These are phyloP conservation scores for Notarius lentiginosus DNA, from an alignment of 2,113 vertebrate species.

Conservation along the genomic window DNA sequence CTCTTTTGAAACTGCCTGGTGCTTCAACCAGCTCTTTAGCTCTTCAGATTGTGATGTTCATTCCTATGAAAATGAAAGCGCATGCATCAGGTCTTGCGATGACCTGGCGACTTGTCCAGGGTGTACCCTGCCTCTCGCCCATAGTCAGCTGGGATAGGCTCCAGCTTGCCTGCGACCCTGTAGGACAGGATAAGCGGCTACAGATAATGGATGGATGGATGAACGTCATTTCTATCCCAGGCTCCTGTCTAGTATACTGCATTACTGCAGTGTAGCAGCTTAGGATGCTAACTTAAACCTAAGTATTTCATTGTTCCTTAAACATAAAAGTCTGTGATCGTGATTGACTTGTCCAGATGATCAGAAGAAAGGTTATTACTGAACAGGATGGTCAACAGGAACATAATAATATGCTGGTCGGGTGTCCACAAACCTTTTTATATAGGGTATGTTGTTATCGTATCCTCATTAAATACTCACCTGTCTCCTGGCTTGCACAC, in stretches of 20 bases:
- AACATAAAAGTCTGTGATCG: not conserved
- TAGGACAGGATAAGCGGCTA: too few species aligned
- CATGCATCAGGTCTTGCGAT: too few species aligned
- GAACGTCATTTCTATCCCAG: not conserved
- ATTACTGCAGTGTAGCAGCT: not conserved
- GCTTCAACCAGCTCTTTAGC: too few species aligned
- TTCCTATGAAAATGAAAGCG: too few species aligned
- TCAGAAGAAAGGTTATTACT: not conserved
- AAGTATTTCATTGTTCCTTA: not conserved
- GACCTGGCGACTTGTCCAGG: too few species aligned
- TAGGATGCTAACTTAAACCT: not conserved
- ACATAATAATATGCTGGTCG: not conserved
- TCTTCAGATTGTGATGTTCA: too few species aligned
- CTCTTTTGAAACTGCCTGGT: too few species aligned
- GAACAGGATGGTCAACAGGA: not conserved
- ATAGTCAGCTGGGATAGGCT: too few species aligned
- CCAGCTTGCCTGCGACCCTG: too few species aligned
- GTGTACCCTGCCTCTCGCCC: too few species aligned
- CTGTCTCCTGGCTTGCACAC: not conserved
- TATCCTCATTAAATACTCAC: not conserved
- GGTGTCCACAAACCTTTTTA: not conserved
- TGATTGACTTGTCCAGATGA: not conserved
- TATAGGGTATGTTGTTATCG: too few species aligned
- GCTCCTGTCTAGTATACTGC: slow-evolving; percentile 17
- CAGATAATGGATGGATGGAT: too few species aligned